Base-by-base conservation (phyloP, 1,140 invertebrate species). In the Trichoplusia ni region DNA sequence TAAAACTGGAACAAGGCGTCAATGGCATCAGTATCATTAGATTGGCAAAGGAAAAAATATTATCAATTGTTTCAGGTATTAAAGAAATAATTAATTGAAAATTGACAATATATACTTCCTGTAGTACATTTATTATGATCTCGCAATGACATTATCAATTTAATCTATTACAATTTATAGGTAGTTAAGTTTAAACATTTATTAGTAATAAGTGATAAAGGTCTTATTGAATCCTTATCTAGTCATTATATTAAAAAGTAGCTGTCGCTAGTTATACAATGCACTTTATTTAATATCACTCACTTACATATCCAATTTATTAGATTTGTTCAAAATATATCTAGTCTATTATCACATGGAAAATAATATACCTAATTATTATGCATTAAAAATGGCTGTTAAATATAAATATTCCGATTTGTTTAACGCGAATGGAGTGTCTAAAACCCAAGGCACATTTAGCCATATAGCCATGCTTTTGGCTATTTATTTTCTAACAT, bases 201-300 rank as follows among this genome's bases (percentile, higher is more conserved):
- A 35, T 60, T 44, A 14, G 31, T 40, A 19, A 47, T 33, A 19
- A 33, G 21, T 21, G 38, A 37, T 47, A 19, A 46, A 4, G 9
- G n/a, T 59, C 7, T 21, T 5, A 13, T 46, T 47, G 42, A 23
- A 47, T 47, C 11, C 13, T 60, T 60, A 60, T 60, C 56, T 60
- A 46, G 65, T 73, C 73, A 77, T 62, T 71, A 61, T 66, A 71
- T 71, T 66, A 44, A 59, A 59, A 59, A 63, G 75, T 88, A 88
- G 84, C 76, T 69, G 35, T 84, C 79, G 84, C 81, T 88, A 88
- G 84, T 78, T 73, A 67, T 71, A 44, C 77, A 82, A 79, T 85
- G 82, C 81, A 86, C 82, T 79, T 81, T 85, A 78, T 85, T 85
- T 82, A 75, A 84, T 86, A 88, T 88, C 82, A 75, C 81, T 84